Base-by-base conservation (phyloP, 1,140 invertebrate genomes). In the Diploscapter pachys region DNA sequence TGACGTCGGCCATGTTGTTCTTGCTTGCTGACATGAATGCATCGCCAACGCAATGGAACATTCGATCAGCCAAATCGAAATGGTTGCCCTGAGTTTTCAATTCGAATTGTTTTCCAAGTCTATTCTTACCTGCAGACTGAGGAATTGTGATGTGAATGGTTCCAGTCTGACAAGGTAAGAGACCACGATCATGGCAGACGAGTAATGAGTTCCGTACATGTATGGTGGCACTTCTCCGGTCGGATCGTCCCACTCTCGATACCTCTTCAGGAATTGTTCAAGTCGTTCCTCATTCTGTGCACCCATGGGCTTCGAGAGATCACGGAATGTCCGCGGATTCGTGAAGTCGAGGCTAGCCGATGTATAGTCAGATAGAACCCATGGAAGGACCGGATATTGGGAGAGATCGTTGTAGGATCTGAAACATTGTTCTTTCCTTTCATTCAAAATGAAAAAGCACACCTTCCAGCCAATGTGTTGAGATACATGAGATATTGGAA, bases 1-100 rank as follows among this genome's bases (percentile, higher is more conserved):
- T 98, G 0, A 99, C 95, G 87, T 99, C 96, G 9, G 96, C 95
- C 96, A 99, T 99, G 85, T 99, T 99, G 82, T 98, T 94, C 85
- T 92, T 92, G 0, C 95, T 95, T 31, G 96, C 96, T 0, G 94
- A 97, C 48, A 92, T 88, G 95, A 95, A 99, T 0, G 93, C 94
- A 87, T 99, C 96, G 85, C 93, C 93, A n/a, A 98, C 89, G 67
- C 93, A 62, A 51, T 99, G 95, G 83, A 99, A 99, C 96, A 99
- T 99, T 81, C 96, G 90, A 88, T 99, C 96, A 49, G 96, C 96
- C 48, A 99, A 88, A 89, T 99, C 96, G 88, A 99, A 99, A 88
- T 99, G 96, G 9, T 96, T 96, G 72, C 96, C 97, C 90, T 97
- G 90, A 53, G 31, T 31, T 31, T 31, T 31, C 31, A 31, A 31